These are phyloP conservation scores for Semnopithecus entellus DNA, from an alignment of 2,113 vertebrate genomes.

Conservation along the genomic window DNA sequence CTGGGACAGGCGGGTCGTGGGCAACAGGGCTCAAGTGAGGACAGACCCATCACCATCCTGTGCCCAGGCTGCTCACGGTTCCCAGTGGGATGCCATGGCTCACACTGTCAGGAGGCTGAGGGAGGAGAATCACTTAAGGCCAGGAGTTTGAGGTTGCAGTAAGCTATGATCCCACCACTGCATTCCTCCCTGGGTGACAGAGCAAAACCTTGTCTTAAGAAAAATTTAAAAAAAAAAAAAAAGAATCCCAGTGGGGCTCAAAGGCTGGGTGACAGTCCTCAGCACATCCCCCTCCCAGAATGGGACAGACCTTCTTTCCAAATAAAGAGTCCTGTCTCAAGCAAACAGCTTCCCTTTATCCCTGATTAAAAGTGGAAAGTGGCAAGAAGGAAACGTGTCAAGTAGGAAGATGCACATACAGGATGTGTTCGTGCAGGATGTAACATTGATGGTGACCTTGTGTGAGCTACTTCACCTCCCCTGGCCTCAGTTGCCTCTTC, in stretches of 20 bases:
- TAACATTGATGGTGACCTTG: no score
- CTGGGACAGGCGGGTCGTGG: not conserved
- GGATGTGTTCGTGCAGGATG: not conserved
- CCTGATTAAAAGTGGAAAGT: not conserved
- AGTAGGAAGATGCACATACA: rapidly evolving
- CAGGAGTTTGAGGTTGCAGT: no score
- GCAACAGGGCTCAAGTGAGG: not conserved
- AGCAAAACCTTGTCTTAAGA: no score
- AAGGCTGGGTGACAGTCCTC: not conserved
- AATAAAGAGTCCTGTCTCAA: not conserved
- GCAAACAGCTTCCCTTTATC: not conserved
- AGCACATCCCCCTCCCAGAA: not conserved
- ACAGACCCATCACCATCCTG: not conserved
- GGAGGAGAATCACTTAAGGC: no score
- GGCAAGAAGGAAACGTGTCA: not conserved
- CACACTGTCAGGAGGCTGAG: no score
- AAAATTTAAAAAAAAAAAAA: no score
- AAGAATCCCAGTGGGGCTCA: not conserved
- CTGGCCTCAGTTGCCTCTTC: not conserved
- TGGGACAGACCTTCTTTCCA: not conserved
- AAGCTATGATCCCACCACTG: no score
- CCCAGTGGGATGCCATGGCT: not conserved
- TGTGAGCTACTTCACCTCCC: not conserved
- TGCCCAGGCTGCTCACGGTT: no score
- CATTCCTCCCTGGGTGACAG: no score